These are phyloP conservation scores for Tanypteryx hageni DNA, from an alignment of 2,888 invertebrate genomes.

Conservation along the genomic window DNA sequence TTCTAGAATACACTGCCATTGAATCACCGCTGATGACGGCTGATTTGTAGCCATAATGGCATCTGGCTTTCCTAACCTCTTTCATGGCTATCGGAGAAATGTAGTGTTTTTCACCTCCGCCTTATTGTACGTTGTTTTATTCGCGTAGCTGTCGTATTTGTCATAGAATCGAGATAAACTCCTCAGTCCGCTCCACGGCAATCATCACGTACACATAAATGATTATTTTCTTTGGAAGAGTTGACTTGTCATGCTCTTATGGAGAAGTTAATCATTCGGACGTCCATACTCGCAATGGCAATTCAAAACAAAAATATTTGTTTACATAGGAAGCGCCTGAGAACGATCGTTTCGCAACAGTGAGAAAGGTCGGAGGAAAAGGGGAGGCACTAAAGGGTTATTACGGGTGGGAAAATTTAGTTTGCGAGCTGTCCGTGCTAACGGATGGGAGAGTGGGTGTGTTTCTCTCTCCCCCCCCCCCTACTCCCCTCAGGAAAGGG, in stretches of 20 bases:
- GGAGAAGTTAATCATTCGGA: not conserved
- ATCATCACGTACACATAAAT: too few species aligned
- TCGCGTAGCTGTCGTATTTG: too few species aligned
- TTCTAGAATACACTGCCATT: too few species aligned
- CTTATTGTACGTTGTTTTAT: too few species aligned
- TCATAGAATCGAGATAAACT: too few species aligned
- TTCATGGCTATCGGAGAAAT: too few species aligned
- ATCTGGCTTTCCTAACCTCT: too few species aligned
- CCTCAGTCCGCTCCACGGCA: too few species aligned
- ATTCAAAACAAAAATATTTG: not conserved
- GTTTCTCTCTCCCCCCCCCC: too few species aligned
- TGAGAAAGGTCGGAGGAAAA: not conserved
- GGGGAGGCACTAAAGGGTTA: constrained; percentile 3
- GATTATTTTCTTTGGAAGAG: not conserved
- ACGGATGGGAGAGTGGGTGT: constrained; percentile 26
- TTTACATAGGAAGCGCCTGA: not conserved
- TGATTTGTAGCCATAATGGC: too few species aligned
- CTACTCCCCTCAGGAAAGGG: not conserved
- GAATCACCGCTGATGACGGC: too few species aligned
- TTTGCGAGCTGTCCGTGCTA: constrained; percentile 26
- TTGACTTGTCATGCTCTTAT: not conserved
- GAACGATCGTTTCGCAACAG: not conserved
- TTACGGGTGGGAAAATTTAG: constrained; percentile 9
- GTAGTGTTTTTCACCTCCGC: too few species aligned
- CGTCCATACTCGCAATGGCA: not conserved